Evolutionary conservation across 1,140 invertebrate species (phyloP), one percentile per base, ranked within the genome.

Genomic region (Psix sp.): DNA sequence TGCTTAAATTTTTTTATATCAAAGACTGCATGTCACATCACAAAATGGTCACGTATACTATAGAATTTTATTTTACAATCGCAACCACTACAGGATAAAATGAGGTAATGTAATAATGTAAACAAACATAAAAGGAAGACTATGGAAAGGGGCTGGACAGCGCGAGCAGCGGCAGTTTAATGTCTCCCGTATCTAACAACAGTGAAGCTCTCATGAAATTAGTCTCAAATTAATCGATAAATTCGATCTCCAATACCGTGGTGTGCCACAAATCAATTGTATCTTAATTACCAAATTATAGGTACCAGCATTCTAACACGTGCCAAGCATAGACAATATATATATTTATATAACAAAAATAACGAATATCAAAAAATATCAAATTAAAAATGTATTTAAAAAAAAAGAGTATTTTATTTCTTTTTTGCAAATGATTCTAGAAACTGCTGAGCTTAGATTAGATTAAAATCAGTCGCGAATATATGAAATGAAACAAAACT

Each of bases 91-190:
- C 60, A 14, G 63, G 72, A 74, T 31, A 17, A 42, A 17, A 57
- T 24, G 1, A 29, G 67, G 62, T 62, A 36, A 59, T 26, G 29
- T 29, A 31, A 43, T 36, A 62, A n/a, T n/a, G n/a, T 52, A 45
- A 42, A 13, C 20, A 39, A 68, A 60, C 49, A 63, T 17, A 70
- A 46, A 43, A 38, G 36, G 57, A 39, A 14, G 46, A 54, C 26
- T 16, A 31, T 52, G 65, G 59, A 80, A 81, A 78, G 83, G 83
- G 84, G 84, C 84, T 85, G 85, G 81, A 85, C 85, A 87, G 86
- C 86, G 86, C 86, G 86, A 87, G 86, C 86, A 87, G 86, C 86
- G 85, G 86, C 85, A 86, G 86, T 87, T 74, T 84, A 85, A 87
- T 84, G 86, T 87, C 85, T 84, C 84, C 85, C 82, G 79, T 85